phyloP scores from a whole-genome alignment of 2,797 vertebrate species.

The Syngnathus acus region DNA sequence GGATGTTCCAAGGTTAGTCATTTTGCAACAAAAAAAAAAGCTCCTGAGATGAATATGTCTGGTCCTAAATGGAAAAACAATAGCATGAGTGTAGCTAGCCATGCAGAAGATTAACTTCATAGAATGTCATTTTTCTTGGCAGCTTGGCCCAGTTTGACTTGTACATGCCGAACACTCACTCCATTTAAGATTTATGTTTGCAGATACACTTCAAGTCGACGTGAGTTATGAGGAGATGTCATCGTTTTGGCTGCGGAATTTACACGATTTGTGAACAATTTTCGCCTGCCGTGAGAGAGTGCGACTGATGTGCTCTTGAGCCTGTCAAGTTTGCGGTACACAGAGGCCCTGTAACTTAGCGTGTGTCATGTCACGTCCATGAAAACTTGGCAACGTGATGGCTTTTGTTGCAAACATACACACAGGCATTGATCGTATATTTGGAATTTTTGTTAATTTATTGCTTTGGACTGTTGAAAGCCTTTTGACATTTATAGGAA shows the following conservation, averaged over 20 bases:
- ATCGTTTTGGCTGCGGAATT: constrained; percentile 11
- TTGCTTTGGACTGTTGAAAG: not conserved
- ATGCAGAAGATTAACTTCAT: not conserved
- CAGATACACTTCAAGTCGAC: constrained; percentile 25
- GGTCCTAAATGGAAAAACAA: too few relatives aligned
- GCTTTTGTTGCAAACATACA: constrained; percentile 10
- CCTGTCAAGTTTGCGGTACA: not conserved
- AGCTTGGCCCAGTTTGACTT: not conserved
- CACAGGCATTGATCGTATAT: not conserved
- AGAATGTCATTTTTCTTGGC: not conserved
- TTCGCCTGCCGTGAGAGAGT: not conserved
- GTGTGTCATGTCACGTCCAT: constrained; percentile 1
- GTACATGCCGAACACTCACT: not conserved
- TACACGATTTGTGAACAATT: constrained; percentile 2
- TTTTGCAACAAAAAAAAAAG: too few relatives aligned
- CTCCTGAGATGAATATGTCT: too few relatives aligned
- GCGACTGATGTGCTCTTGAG: not conserved
- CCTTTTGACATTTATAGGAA: not conserved
- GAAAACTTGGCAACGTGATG: constrained; percentile 21
- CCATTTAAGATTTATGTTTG: constrained; percentile 3
- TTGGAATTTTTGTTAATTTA: not conserved
- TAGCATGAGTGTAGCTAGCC: too few relatives aligned
- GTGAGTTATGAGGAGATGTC: constrained; percentile 36
- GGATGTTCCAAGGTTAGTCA: too few relatives aligned
- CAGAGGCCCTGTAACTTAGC: not conserved